Evolutionary conservation across 2,888 invertebrate genomes (phyloP).

Genomic region (Lepeophtheirus nordmannii): DNA sequence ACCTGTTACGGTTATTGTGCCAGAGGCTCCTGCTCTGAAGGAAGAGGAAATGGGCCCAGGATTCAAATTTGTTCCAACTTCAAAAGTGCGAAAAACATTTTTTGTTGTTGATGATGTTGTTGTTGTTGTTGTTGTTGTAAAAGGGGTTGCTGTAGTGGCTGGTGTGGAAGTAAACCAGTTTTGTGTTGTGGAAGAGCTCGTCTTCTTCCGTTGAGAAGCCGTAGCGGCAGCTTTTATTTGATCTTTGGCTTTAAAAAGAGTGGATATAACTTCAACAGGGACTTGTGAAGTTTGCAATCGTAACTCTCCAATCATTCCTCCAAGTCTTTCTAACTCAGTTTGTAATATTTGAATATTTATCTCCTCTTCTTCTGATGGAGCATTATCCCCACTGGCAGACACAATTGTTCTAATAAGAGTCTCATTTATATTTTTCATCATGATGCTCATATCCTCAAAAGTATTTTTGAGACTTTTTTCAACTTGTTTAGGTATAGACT

Average conservation of each 20-base stretch:
- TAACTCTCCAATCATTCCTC: not conserved
- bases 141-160: not conserved
- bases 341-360: not conserved
- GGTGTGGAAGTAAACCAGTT: constrained; percentile 5
- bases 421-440: not conserved
- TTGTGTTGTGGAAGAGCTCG: not conserved
- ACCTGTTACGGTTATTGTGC: not conserved
- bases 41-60: too few relatives aligned
- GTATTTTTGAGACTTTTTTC: not conserved
- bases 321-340: not conserved
- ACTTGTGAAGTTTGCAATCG: not conserved
- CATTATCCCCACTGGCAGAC: not conserved
- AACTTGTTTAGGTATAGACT: not conserved
- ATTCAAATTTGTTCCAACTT: not conserved
- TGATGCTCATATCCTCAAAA: not conserved
- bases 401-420: not conserved
- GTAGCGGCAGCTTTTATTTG: not conserved
- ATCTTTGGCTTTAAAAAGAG: constrained; percentile 1
- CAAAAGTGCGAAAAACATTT: not conserved
- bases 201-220: not conserved
- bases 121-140: not conserved
- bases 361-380: not conserved
- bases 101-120: not conserved
- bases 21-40: too few relatives aligned
- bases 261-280: constrained; percentile 1